Evolutionary conservation across 2,888 invertebrate species (phyloP).

Genomic region (Toxonevra muliebris): DNA sequence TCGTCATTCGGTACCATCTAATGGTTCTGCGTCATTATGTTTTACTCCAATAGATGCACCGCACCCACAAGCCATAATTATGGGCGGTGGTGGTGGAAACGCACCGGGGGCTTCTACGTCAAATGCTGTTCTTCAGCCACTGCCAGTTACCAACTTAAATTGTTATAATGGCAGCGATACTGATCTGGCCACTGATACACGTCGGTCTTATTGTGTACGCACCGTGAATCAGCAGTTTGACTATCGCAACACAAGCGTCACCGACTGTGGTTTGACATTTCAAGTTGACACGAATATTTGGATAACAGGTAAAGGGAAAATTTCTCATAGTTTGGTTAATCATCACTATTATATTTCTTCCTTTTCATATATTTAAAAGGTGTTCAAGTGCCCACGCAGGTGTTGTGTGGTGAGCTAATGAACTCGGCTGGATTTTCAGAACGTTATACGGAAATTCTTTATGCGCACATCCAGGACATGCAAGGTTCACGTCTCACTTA

Average conservation of each 20-base stretch:
- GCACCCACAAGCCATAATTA: not conserved
- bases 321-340: not conserved
- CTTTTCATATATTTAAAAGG: slow-evolving; percentile 61
- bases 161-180: slow-evolving; percentile 33
- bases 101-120: slow-evolving; percentile 62
- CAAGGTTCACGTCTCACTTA: slow-evolving; percentile 83
- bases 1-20: slow-evolving; percentile 42
- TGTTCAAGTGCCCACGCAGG: slow-evolving; percentile 78
- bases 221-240: slow-evolving; percentile 75
- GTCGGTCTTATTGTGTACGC: slow-evolving; percentile 76
- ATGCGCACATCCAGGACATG: slow-evolving; percentile 82
- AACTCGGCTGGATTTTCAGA: slow-evolving; percentile 62
- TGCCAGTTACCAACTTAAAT: slow-evolving; percentile 29
- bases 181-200: slow-evolving; percentile 61
- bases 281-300: slow-evolving; percentile 84
- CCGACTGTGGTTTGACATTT: slow-evolving; percentile 82
- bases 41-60: slow-evolving; percentile 33
- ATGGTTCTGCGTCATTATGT: slow-evolving; percentile 34
- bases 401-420: slow-evolving; percentile 65
- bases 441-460: slow-evolving; percentile 79
- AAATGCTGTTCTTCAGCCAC: slow-evolving; percentile 53
- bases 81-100: not conserved
- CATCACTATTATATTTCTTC: not conserved
- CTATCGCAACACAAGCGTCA: slow-evolving; percentile 77
- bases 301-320: slow-evolving; percentile 68